These are phyloP conservation scores for Pararge aegeria DNA, from an alignment of 1,140 invertebrate genomes.

Conservation along the genomic window DNA sequence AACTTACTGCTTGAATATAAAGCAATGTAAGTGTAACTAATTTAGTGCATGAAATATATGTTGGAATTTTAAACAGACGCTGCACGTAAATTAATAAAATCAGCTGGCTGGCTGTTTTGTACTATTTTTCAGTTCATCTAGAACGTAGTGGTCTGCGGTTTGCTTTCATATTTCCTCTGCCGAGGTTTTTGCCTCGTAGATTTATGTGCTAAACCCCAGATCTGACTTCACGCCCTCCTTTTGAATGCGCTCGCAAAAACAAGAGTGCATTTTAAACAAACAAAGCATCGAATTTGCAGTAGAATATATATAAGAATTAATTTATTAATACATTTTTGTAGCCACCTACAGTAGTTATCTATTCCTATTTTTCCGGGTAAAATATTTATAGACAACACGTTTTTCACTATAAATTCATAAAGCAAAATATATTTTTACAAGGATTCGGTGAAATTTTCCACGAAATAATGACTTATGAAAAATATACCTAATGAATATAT, in stretches of 20 bases:
- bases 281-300: neutral
- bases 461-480: no score
- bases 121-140: neutral
- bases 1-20: no score
- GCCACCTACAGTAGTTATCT: no score
- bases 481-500: no score
- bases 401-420: no score
- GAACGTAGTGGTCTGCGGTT: neutral
- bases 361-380: no score
- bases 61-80: neutral
- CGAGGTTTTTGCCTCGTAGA: neutral
- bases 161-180: neutral
- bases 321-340: no score
- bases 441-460: no score
- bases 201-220: conserved; percentile 2
- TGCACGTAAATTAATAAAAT: neutral
- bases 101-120: neutral
- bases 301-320: neutral
- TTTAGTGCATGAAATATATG: neutral
- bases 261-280: conserved; percentile 1
- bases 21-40: neutral
- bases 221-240: conserved; percentile 5
- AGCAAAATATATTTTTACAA: no score
- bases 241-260: neutral
- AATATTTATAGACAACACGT: no score